phyloP scores from a whole-genome alignment of 2,888 invertebrate genomes.

The Rhagophthalmus giganteus region DNA sequence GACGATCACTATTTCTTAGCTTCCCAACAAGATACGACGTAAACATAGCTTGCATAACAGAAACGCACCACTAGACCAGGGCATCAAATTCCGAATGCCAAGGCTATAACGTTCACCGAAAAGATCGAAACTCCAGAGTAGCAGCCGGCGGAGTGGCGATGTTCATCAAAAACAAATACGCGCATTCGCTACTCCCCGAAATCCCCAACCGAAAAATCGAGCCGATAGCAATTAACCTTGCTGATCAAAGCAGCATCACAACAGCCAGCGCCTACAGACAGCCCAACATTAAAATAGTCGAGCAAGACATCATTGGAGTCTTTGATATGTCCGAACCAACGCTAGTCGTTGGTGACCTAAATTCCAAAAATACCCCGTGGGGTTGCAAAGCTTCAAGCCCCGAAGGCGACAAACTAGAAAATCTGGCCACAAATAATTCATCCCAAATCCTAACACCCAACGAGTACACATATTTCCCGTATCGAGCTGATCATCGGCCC shows the following conservation, averaged over 20 bases:
- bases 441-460: too few relatives aligned
- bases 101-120: too few relatives aligned
- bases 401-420: constrained; percentile 3
- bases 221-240: constrained; percentile 5
- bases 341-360: constrained; percentile 10
- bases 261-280: constrained; percentile 16
- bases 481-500: too few relatives aligned
- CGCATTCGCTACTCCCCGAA: constrained; percentile 1
- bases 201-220: constrained; percentile 5
- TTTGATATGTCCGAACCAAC: constrained; percentile 7
- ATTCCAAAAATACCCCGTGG: constrained; percentile 6
- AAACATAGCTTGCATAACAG: too few relatives aligned
- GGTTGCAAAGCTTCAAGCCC: constrained; percentile 9
- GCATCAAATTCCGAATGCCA: too few relatives aligned
- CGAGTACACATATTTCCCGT: too few relatives aligned
- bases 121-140: too few relatives aligned
- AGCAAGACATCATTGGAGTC: constrained; percentile 14
- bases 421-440: too few relatives aligned
- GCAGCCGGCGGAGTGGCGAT: constrained; percentile 2
- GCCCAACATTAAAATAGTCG: constrained; percentile 15
- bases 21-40: too few relatives aligned
- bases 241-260: constrained; percentile 6
- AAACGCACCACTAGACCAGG: too few relatives aligned
- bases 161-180: constrained; percentile 7
- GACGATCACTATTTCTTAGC: too few relatives aligned